Base-by-base conservation (phyloP, 2,888 invertebrate species). In the Morinoia aosen region DNA sequence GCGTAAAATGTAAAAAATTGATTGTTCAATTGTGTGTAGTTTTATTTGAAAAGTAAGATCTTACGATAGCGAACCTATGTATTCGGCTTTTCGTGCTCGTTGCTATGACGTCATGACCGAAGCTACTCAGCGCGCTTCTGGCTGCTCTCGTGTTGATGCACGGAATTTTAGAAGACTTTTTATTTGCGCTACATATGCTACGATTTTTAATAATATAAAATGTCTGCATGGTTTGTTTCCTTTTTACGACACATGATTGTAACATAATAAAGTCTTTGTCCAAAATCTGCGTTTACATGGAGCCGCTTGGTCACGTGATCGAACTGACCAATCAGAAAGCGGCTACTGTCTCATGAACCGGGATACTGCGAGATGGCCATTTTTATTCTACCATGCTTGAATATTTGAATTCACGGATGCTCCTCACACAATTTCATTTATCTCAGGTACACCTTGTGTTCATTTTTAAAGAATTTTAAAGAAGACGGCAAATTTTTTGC, bases 251-350 rank as follows among this genome's bases (percentile, higher is more conserved):
- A 10, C 39, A 90, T 40, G 48, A 40, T 16, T 90, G 14, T 16
- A 40, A 39, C 12, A 90, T 40, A 40, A 48, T 48, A 90, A 40
- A 40, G 39, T 90, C 90, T 40, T 90, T 40, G 90, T 90, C 48
- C 90, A 33, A 48, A 93, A 48, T 93, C 57, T 93, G 19, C 93
- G 93, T 57, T 93, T 93, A 57, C n/a, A 56, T 33, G 93, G 56
- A 93, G 93, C 93, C 93, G 93, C 93, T 93, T 93, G 93, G 93
- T 93, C 93, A 93, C 93, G 93, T 93, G 93, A 93, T 33, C 93
- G 33, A 33, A 48, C 57, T 33, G 57, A 57, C 93, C 93, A 93
- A 93, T 93, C 56, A n/a, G 93, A 57, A n/a, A 93, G 33, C 57
- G 93, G 93, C 56, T 56, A 57, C 58, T 56, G 56, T 33, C 57